phyloP scores from a whole-genome alignment of 92 coral and sea anemone species.

The Isaurus tuberculatus region DNA sequence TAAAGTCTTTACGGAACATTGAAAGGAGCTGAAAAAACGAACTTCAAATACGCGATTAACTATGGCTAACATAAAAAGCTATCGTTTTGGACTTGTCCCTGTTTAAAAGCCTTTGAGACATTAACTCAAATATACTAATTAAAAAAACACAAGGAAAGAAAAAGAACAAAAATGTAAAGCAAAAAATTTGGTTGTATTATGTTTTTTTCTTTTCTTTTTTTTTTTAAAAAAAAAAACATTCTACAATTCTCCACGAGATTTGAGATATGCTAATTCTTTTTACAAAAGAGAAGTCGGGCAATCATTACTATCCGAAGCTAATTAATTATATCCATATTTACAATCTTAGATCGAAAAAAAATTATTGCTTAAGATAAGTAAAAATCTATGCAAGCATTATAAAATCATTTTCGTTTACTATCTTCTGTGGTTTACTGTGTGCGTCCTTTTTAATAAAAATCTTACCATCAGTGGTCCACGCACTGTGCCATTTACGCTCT shows the following conservation, averaged over 20 bases:
- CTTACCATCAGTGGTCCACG: conserved; percentile 24
- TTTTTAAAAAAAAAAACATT: background rate
- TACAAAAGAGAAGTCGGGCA: background rate
- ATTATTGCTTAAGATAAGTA: conserved; percentile 1
- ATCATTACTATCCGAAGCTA: conserved; percentile 7
- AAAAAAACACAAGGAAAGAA: background rate
- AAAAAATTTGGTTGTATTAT: background rate
- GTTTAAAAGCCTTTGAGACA: no score
- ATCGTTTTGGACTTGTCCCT: no score
- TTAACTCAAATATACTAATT: no score
- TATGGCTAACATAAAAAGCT: no score
- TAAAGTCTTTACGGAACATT: no score
- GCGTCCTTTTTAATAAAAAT: conserved; percentile 2
- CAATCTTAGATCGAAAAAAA: conserved; percentile 11
- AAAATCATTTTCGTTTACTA: background rate
- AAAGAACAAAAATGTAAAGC: background rate
- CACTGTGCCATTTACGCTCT: conserved; percentile 10
- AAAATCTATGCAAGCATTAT: background rate
- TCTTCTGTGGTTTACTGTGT: background rate
- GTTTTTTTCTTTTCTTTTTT: no score
- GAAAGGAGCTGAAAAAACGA: no score
- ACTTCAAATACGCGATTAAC: no score
- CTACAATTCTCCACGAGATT: conserved; percentile 1
- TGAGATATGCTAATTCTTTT: background rate
- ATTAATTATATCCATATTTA: conserved; percentile 13